Percentiles rank a stretch among this genome's conserved stretches.
Conservation (phyloP, 2,888 invertebrate genomes). For the Mesopsocus fuscifrons region DNA sequence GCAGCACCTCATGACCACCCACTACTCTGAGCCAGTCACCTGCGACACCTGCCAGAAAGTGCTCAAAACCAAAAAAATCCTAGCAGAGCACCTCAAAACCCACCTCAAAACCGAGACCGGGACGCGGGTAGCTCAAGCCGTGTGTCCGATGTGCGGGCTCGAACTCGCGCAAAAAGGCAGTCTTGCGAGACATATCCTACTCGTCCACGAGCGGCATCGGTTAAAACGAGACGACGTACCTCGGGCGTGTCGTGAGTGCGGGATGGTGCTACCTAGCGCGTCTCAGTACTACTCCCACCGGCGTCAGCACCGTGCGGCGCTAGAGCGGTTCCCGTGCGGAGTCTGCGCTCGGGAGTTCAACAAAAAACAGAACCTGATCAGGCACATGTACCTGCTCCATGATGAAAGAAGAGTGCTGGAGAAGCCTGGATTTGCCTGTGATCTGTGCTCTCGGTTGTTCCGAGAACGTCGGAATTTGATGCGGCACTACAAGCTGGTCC, state of each 20-base stretch:
- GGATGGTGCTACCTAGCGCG: not conserved
- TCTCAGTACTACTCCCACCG: not conserved
- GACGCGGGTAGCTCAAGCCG: not conserved
- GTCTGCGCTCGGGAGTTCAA: constrained; percentile 3
- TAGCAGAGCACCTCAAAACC: constrained; percentile 7
- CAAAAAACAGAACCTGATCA: constrained; percentile 1
- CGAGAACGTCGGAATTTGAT: constrained; percentile 1
- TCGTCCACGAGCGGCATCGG: constrained; percentile 1
- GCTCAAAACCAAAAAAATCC: constrained; percentile 5
- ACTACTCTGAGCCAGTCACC: constrained; percentile 1
- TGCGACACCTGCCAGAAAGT: constrained; percentile 5
- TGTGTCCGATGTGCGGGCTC: constrained; percentile 2
- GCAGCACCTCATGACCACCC: not conserved
- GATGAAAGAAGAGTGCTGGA: not conserved
- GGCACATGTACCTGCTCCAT: constrained; percentile 5
- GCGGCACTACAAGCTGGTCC: constrained; percentile 2
- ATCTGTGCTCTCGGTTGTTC: not conserved
- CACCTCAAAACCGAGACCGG: constrained; percentile 2
- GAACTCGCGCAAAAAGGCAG: constrained; percentile 5
- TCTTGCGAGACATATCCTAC: constrained; percentile 5
- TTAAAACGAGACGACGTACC: not conserved
- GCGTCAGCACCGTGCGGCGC: not conserved
- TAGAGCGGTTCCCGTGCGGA: constrained; percentile 2
- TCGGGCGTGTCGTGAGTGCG: not conserved
- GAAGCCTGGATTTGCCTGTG: not conserved